These are phyloP conservation scores for Heteromyza rotundicornis DNA, from an alignment of 2,888 invertebrate genomes.

Conservation along the genomic window DNA sequence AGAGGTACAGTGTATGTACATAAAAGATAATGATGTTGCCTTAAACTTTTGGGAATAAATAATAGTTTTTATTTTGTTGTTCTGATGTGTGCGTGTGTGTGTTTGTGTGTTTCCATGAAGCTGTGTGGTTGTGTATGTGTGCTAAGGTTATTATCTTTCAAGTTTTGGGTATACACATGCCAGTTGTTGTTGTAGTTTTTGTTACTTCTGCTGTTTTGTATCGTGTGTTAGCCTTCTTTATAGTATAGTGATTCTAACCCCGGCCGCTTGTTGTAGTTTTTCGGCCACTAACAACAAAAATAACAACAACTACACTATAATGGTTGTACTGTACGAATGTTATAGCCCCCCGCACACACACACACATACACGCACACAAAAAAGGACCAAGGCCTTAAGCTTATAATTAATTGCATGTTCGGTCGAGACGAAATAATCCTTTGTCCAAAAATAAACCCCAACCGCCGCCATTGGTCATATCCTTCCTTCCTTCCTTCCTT, in stretches of 20 bases:
- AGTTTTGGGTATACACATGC: conserved; percentile 39
- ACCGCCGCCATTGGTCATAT: neutral
- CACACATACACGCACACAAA: conserved; percentile 33
- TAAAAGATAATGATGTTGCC: conserved; percentile 61
- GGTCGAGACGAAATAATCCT: conserved; percentile 62
- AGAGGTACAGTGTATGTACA: no score
- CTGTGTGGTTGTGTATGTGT: conserved; percentile 24
- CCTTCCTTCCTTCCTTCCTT: conserved; percentile 2
- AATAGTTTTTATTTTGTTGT: conserved; percentile 46
- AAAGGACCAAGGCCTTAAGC: conserved; percentile 60
- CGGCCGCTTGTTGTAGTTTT: conserved; percentile 17
- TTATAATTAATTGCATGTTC: conserved; percentile 63
- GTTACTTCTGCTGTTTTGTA: conserved; percentile 30
- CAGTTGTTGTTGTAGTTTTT: conserved; percentile 27
- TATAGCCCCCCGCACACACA: conserved; percentile 31
- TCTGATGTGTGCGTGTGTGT: conserved; percentile 25
- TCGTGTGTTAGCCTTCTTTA: conserved; percentile 23
- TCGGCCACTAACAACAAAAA: conserved; percentile 32
- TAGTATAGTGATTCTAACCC: no score
- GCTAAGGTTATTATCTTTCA: conserved; percentile 57
- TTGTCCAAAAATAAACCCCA: conserved; percentile 40
- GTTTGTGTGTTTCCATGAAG: conserved; percentile 27
- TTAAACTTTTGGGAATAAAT: conserved; percentile 59
- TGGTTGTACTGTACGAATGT: no score
- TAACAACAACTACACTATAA: conserved; percentile 39